Percentiles rank a stretch among this genome's conserved stretches.
These are phyloP conservation scores for Eretmochelys imbricata DNA, from an alignment of 2,113 vertebrate genomes.

Conservation along the genomic window DNA sequence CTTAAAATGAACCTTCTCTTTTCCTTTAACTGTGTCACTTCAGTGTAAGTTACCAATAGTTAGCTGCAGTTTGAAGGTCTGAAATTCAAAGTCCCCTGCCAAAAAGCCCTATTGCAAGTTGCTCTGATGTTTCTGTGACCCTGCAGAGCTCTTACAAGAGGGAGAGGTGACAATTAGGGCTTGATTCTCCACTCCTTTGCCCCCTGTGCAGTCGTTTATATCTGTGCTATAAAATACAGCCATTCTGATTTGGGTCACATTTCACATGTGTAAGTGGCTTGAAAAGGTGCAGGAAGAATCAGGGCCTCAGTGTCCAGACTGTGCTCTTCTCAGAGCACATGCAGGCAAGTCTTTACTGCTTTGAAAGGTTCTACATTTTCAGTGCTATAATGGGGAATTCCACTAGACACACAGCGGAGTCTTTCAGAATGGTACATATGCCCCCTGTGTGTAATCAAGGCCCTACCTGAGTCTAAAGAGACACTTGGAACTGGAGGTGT, in stretches of 20 bases:
- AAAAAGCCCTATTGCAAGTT: neutral
- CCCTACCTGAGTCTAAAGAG: neutral
- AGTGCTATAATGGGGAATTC: neutral
- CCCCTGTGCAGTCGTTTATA: neutral
- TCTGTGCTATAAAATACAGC: neutral
- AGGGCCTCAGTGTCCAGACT: neutral
- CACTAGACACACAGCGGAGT: neutral
- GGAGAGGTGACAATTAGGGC: neutral
- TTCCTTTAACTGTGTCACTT: conserved; percentile 53
- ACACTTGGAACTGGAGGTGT: neutral
- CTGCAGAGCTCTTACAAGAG: neutral
- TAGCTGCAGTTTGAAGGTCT: neutral
- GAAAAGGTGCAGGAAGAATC: neutral
- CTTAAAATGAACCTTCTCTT: conserved; percentile 63
- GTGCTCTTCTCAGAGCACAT: neutral
- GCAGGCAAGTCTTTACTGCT: neutral
- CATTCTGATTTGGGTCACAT: neutral
- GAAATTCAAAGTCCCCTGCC: conserved; percentile 38
- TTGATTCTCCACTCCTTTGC: fast-evolving
- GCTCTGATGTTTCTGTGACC: fast-evolving
- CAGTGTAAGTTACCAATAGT: neutral
- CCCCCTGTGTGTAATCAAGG: fast-evolving
- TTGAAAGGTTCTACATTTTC: neutral
- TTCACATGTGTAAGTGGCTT: neutral
- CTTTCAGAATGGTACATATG: neutral